Evolutionary conservation across 1,140 invertebrate species (phyloP).

Genomic region (Mercenaria mercenaria): DNA sequence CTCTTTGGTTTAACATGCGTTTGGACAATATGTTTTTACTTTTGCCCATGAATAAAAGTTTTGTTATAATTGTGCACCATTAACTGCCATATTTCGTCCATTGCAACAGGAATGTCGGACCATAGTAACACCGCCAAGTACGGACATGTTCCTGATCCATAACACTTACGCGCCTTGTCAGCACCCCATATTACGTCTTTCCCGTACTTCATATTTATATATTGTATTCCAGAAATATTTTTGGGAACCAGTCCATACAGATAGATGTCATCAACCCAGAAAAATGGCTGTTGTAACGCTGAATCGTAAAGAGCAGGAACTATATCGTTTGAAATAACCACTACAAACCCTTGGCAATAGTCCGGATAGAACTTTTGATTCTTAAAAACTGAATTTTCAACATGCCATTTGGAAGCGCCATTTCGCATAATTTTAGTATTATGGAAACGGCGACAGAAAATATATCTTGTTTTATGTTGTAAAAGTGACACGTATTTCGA

Average conservation of each 20-base stretch:
- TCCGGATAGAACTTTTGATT: slow-evolving; percentile 45
- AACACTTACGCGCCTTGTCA: slow-evolving; percentile 34
- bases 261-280: slow-evolving; percentile 76
- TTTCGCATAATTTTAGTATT: slow-evolving; percentile 13
- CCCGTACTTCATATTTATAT: neutral
- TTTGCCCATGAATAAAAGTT: slow-evolving; percentile 16
- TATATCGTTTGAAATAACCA: slow-evolving; percentile 82
- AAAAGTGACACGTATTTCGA: neutral
- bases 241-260: slow-evolving; percentile 81
- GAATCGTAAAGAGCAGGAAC: slow-evolving; percentile 78
- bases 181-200: neutral
- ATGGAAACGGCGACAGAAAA: slow-evolving; percentile 51
- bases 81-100: neutral
- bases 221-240: neutral
- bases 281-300: slow-evolving; percentile 74
- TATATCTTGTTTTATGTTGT: slow-evolving; percentile 2
- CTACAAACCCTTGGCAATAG: slow-evolving; percentile 84
- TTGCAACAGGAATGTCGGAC: neutral
- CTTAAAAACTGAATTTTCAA: slow-evolving; percentile 51
- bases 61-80: neutral
- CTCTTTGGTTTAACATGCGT: too few species aligned
- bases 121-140: neutral
- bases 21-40: too few species aligned
- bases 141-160: neutral
- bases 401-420: slow-evolving; percentile 46